Evolutionary conservation across 2,113 vertebrate species (phyloP), one percentile per base, ranked within the genome.

Genomic region (Corapipo altera): DNA sequence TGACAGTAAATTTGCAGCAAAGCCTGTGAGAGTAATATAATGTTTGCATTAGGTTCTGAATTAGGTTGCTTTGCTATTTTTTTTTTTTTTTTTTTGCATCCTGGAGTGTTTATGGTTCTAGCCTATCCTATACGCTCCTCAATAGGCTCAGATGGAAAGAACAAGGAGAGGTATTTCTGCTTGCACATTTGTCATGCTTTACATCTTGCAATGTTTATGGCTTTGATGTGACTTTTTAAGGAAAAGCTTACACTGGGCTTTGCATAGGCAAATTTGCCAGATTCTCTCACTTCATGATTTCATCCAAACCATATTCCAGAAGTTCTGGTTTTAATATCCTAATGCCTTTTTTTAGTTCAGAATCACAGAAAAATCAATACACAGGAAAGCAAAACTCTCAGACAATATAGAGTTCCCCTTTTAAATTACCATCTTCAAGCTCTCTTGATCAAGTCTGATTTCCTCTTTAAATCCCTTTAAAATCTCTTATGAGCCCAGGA

Each of bases 251-350:
- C 28, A 35, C 81, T 80, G 71, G 95, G 81, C 81, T 95, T 96
- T 88, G 92, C 37, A 2, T 67, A 80, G 89, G 91, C 88, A 97
- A 95, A 94, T 91, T 55, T 95, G 67, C 93, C 97, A 94, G 96
- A 95, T 97, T 96, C 81, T 81, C 54, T 73, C 37, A 49, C 92
- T 95, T 91, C 87, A 89, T 62, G n/a, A 73, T 95, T 98, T 97
- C 97, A 97, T 96, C 93, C 54, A 82, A 96, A 97, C 96, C 87
- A 67, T 96, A 93, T 61, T 77, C 88, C 82, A 93, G 89, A 91
- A 92, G 81, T 93, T 97, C 97, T 96, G 92, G 70, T 97, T 98
- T 97, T 94, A 91, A 96, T 96, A 97, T 93, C 75, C 66, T 73
- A 24, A 13, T 35, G 76, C 41, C 61, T 94, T 96, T 96, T 92